Evolutionary conservation across 2,888 invertebrate species (phyloP), one percentile per base, ranked within the genome.

Genomic region (Nomada hirtipes): DNA sequence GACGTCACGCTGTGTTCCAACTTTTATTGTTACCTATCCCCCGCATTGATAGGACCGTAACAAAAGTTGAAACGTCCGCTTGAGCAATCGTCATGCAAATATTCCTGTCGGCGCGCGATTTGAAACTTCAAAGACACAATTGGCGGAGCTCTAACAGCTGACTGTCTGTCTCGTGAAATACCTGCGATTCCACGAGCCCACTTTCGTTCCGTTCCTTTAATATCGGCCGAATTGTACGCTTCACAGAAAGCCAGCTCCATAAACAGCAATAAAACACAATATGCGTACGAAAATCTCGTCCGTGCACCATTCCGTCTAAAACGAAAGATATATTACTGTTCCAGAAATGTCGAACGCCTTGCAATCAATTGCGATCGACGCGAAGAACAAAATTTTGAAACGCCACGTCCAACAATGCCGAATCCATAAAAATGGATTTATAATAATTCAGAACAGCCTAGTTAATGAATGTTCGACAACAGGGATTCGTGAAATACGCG

Each of bases 41-140:
- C 64, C 29, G 26, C 63, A 60, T 74, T 76, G 69, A 82, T 59
- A 26, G 13, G 61, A 53, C 44, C 23, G 29, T 36, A 68, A 55
- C 26, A 47, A 73, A 68, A 79, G 50, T 67, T 47, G 70, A 57
- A 55, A 57, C 69, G 64, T 63, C 63, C 65, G 23, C 65, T 64
- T 42, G 74, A 69, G 57, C 74, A 44, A 79, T 60, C 70, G 65
- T 23, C 61, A 44, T 11, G 44, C 65, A 70, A 84, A 70, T 60
- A 60, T 77, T 53, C 60, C 2, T 20, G 26, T 53, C 50, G 44
- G 42, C 20, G 50, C 65, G 72, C 50, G 77, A 78, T 76, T 68
- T 26, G 52, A 57, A 69, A 78, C 80, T 82, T 85, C 83, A 86
- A 86, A 85, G 86, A 76, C 60, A 29, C 53, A 52, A 76, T 55